A percentile compares a stretch with the other conserved stretches of the same genome.
Conservation (phyloP, 2,113 vertebrate genomes). For the Cebidichthys violaceus region DNA sequence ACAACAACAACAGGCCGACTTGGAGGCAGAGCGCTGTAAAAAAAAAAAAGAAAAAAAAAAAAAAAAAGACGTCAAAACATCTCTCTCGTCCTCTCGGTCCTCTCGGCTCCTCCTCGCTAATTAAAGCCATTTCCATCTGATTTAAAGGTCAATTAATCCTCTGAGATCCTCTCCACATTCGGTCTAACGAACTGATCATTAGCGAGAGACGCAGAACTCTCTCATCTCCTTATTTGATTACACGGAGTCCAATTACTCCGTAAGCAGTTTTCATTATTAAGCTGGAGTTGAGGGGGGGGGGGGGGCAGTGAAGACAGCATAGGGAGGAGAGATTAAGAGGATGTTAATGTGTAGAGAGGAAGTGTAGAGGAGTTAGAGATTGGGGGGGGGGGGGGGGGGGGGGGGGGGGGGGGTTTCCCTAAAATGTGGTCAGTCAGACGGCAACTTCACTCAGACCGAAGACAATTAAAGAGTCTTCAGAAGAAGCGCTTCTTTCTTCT, state of each 20-base stretch:
- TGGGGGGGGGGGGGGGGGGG: not conserved
- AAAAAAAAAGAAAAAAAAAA: not conserved
- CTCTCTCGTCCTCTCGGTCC: not conserved
- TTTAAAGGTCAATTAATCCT: slow-evolving; percentile 95
- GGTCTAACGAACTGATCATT: slow-evolving; percentile 77
- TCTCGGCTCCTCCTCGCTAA: slow-evolving; percentile 33
- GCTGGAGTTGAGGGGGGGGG: not conserved
- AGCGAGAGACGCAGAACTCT: slow-evolving; percentile 28
- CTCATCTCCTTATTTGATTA: slow-evolving; percentile 61
- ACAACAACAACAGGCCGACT: too few species aligned
- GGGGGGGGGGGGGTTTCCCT: slow-evolving; percentile 44
- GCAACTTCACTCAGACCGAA: slow-evolving; percentile 89
- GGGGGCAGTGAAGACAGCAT: slow-evolving; percentile 14
- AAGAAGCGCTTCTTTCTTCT: slow-evolving; percentile 86
- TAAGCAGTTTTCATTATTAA: slow-evolving; percentile 90
- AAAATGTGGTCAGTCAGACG: slow-evolving; percentile 83
- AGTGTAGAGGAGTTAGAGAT: not conserved
- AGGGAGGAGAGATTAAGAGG: slow-evolving; percentile 90
- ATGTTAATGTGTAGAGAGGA: slow-evolving; percentile 86
- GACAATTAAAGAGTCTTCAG: slow-evolving; percentile 90
- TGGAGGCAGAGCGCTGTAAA: not conserved
- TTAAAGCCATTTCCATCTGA: slow-evolving; percentile 79
- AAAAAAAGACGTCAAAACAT: not conserved
- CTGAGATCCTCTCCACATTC: slow-evolving; percentile 83
- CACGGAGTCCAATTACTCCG: slow-evolving; percentile 91